phyloP scores from a whole-genome alignment of 2,797 vertebrate species.

The Coendou prehensilis region DNA sequence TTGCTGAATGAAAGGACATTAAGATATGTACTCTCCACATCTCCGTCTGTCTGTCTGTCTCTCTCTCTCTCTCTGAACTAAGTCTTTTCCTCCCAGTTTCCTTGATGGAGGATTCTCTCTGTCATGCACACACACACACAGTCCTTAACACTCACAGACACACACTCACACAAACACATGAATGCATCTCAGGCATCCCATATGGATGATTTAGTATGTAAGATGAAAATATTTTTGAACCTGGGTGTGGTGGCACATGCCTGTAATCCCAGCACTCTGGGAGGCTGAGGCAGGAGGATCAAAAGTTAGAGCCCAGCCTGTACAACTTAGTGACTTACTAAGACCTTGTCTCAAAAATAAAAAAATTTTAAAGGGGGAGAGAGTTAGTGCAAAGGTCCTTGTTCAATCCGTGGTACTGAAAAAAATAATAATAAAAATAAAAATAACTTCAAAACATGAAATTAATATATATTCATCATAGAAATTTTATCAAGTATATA shows the following conservation, averaged over 20 bases:
- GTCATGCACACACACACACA: not conserved
- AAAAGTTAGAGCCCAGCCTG: not conserved
- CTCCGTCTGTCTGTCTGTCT: not conserved
- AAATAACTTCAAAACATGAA: not conserved
- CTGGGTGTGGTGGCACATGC: not conserved
- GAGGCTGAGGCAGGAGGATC: not conserved
- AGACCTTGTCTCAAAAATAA: not conserved
- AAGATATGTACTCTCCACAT: not conserved
- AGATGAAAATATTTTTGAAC: not conserved
- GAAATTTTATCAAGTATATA: not conserved
- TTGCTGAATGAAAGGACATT: not conserved
- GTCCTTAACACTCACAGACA: not conserved
- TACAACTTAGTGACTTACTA: too few species aligned
- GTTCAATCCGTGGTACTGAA: not conserved
- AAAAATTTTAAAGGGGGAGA: not conserved
- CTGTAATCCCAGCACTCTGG: not conserved
- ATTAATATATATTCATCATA: not conserved
- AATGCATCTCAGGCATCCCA: not conserved
- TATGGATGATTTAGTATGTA: not conserved
- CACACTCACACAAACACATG: not conserved
- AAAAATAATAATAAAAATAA: not conserved
- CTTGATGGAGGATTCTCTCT: not conserved
- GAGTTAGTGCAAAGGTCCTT: not conserved
- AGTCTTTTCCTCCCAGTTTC: too few species aligned
- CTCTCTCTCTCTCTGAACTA: not conserved